Evolutionary conservation across 35 echinoderm and acorn worm species (phyloP).

Genomic region (Ptychodera flava): DNA sequence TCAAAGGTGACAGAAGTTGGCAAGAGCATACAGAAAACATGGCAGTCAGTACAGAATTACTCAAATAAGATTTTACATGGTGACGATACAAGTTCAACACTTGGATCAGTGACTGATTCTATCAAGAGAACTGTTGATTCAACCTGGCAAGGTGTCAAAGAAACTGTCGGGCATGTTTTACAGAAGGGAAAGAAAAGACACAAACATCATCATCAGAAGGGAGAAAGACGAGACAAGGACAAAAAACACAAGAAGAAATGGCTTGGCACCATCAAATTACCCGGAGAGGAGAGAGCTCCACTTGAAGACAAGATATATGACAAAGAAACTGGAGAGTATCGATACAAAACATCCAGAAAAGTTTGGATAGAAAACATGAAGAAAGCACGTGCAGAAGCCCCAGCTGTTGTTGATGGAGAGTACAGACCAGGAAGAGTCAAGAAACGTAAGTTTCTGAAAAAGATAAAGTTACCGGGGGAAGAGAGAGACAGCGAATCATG

Average conservation of each 20-base stretch:
- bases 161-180: not conserved
- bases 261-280: not conserved
- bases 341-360: not conserved
- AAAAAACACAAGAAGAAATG: not conserved
- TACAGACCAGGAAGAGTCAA: not conserved
- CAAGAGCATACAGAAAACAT: not conserved
- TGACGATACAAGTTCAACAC: not conserved
- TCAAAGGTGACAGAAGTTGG: not conserved
- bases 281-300: not conserved
- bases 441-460: not conserved
- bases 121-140: not conserved
- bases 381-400: not conserved
- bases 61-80: not conserved
- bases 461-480: not conserved
- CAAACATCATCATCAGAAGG: not conserved
- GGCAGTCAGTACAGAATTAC: not conserved
- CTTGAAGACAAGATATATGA: not conserved
- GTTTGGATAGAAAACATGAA: not conserved
- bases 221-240: not conserved
- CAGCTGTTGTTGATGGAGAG: not conserved
- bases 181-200: not conserved
- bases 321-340: not conserved
- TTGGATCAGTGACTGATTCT: not conserved
- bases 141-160: not conserved
- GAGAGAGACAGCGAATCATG: not conserved